Base-by-base conservation (phyloP, 2,888 invertebrate genomes). In the Melinopterus prodromus region DNA sequence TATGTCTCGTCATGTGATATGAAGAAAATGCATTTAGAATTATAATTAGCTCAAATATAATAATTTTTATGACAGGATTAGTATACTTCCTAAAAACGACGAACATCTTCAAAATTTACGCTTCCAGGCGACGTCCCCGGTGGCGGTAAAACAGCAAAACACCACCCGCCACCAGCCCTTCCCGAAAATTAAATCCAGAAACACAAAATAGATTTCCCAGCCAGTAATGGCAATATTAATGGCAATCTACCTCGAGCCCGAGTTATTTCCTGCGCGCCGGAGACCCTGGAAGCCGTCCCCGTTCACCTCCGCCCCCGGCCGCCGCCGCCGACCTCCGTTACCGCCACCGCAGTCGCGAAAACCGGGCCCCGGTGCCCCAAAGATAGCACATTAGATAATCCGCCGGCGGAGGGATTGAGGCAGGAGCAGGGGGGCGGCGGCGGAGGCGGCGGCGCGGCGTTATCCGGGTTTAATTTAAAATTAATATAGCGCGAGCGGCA, bases 401-500 rank as follows among this genome's bases (percentile, higher is more conserved):
- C 87, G 86, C 82, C 84, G 80, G 81, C 82, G 71, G 76, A 71
- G 76, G 77, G 72, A 53, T 53, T 74, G 36, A 15, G 70, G 69
- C 82, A 82, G 1, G 26, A 82, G 85, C 80, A 81, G 82, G 79
- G 79, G 14, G 35, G n/a, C 14, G 69, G 77, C 37, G 72, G 83
- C 84, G 85, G 84, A 81, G 84, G 84, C 84, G 84, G 84, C 85
- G 82, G 83, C 84, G 86, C 86, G 87, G 89, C 89, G 90, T 90
- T 91, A 91, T 91, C 91, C 91, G 90, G 90, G 90, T 90, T 92
- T 93, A 92, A 92, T 93, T 93, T 93, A 92, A 93, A 93, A 93
- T 93, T 93, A 93, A 93, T 92, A 92, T 92, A 91, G 91, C 91
- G 87, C 92, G 92, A 92, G 91, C 92, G 92, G 92, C 91, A 90